These are phyloP conservation scores for Tachuris rubrigastra DNA, from an alignment of 2,113 vertebrate species.

Conservation along the genomic window DNA sequence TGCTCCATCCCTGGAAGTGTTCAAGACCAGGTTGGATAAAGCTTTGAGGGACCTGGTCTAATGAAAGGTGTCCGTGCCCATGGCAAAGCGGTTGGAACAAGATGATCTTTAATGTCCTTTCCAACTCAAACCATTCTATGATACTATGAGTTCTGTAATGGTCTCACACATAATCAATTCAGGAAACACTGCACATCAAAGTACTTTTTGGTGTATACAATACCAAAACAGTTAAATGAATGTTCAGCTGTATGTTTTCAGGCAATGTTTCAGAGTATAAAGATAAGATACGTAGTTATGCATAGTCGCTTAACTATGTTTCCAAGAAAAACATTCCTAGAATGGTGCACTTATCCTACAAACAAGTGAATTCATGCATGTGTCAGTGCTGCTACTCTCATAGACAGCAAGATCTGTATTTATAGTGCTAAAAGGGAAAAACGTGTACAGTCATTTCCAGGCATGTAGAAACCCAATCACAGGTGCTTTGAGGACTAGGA, in stretches of 20 bases:
- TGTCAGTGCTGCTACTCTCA: background rate
- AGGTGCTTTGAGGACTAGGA: slow-evolving; percentile 11
- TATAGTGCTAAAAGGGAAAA: slow-evolving; percentile 3
- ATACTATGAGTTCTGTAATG: background rate
- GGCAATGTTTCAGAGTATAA: background rate
- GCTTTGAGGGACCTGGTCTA: background rate
- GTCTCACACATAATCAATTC: background rate
- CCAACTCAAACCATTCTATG: background rate
- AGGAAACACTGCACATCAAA: background rate
- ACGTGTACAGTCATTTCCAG: background rate
- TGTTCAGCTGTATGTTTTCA: background rate
- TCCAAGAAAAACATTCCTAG: background rate
- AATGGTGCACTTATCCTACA: background rate
- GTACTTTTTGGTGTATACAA: background rate
- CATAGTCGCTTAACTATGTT: background rate
- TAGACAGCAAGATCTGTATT: background rate
- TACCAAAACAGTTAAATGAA: background rate
- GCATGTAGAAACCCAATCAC: background rate
- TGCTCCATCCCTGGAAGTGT: background rate
- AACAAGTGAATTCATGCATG: background rate
- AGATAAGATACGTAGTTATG: background rate
- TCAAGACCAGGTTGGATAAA: background rate
- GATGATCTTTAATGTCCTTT: background rate
- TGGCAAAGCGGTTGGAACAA: background rate
- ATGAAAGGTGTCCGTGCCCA: background rate